phyloP scores from a whole-genome alignment of 1,140 invertebrate species.

The Cyphomyrmex costatus region DNA sequence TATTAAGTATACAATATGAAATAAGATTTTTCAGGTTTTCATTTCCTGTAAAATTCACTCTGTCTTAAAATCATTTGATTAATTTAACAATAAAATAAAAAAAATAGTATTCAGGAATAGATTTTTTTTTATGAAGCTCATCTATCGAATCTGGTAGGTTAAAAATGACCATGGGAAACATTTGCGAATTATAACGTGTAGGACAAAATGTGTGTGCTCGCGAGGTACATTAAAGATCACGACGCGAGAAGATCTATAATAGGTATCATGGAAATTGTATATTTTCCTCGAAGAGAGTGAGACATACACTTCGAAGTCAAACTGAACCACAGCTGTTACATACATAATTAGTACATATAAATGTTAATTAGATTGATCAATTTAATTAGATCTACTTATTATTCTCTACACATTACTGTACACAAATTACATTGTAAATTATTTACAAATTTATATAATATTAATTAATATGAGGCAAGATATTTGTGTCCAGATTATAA shows the following conservation, averaged over 20 bases:
- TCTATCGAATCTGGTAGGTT: slow-evolving; percentile 13
- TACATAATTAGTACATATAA: neutral
- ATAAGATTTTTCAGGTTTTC: neutral
- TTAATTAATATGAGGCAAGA: neutral
- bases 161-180: slow-evolving; percentile 34
- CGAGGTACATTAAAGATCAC: slow-evolving; percentile 3
- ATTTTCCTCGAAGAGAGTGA: neutral
- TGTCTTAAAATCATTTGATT: neutral
- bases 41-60: neutral
- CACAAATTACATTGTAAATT: slow-evolving; percentile 12
- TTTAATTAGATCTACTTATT: slow-evolving; percentile 15
- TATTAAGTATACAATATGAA: neutral
- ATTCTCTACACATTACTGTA: slow-evolving; percentile 33
- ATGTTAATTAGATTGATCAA: neutral
- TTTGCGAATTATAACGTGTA: slow-evolving; percentile 36
- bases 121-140: slow-evolving; percentile 33
- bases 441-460: slow-evolving; percentile 4
- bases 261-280: neutral
- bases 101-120: neutral
- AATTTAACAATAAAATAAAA: neutral
- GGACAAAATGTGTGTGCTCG: slow-evolving; percentile 14
- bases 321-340: neutral
- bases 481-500: neutral
- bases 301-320: neutral
- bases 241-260: neutral